phyloP scores from a whole-genome alignment of 2,888 invertebrate genomes.

The Nephrocerus scutellatus region DNA sequence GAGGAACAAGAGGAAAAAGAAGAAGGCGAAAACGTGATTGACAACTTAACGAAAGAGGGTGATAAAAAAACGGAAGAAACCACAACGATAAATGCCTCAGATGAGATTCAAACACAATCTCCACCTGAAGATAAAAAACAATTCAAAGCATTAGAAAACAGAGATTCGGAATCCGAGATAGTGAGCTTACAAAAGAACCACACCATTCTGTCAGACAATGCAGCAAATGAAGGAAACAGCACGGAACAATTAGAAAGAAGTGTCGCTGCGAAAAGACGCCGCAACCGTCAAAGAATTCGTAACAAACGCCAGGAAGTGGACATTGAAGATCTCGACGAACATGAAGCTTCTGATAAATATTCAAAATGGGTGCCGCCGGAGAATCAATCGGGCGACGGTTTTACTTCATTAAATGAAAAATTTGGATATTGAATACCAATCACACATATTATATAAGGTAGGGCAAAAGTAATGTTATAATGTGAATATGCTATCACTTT shows the following conservation, averaged over 20 bases:
- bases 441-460: not conserved
- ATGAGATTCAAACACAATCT: too few relatives aligned
- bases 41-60: conserved; percentile 4
- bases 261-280: conserved; percentile 29
- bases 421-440: conserved; percentile 60
- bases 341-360: conserved; percentile 56
- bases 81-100: too few relatives aligned
- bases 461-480: too few relatives aligned
- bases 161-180: not conserved
- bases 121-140: not conserved
- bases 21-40: conserved; percentile 12
- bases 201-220: not conserved
- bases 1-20: conserved; percentile 9
- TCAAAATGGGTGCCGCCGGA: conserved; percentile 72
- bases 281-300: conserved; percentile 38
- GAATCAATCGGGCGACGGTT: conserved; percentile 70
- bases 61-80: conserved; percentile 11
- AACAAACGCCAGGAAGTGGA: conserved; percentile 42
- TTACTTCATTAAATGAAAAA: conserved; percentile 68
- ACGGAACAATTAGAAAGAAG: not conserved
- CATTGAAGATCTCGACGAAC: conserved; percentile 46
- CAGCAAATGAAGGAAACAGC: not conserved
- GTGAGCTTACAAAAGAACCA: not conserved
- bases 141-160: not conserved
- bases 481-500: too few relatives aligned